phyloP scores from a whole-genome alignment of 2,797 vertebrate species.

The Poeciliopsis presidionis region DNA sequence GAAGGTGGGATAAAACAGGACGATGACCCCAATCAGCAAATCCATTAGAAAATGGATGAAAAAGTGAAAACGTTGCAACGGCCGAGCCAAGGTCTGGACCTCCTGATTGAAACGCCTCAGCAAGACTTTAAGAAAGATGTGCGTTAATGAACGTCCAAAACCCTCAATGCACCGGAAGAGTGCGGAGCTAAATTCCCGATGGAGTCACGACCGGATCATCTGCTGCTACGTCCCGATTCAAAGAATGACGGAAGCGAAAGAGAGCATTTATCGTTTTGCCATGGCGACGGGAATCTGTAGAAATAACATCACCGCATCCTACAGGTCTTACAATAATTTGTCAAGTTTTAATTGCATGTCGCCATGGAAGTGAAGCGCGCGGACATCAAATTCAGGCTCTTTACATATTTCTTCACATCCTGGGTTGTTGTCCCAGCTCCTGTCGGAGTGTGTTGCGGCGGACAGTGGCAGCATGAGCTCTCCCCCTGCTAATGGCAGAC shows the following conservation, averaged over 20 bases:
- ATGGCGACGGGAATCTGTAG: not conserved
- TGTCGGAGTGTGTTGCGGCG: not conserved
- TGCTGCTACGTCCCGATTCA: not conserved
- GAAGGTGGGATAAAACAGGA: not conserved
- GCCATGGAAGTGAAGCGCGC: not conserved
- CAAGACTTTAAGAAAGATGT: not conserved
- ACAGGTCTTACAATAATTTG: too few species aligned
- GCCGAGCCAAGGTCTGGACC: not conserved
- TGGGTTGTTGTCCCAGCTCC: not conserved
- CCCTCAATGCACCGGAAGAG: not conserved
- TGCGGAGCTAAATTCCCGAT: too few species aligned
- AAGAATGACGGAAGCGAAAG: not conserved
- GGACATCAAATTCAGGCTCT: not conserved
- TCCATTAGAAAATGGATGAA: not conserved
- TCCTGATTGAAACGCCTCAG: not conserved
- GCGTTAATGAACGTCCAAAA: not conserved
- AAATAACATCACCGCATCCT: not conserved
- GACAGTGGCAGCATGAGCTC: constrained; percentile 4
- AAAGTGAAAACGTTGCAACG: not conserved
- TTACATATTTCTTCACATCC: not conserved
- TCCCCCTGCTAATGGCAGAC: constrained; percentile 44
- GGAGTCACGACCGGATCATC: not conserved
- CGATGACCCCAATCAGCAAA: not conserved
- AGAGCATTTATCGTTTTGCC: not conserved
- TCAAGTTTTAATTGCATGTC: not conserved